A percentile compares a stretch with the other conserved stretches of the same genome.
These are phyloP conservation scores for Pygoscelis adeliae DNA, from an alignment of 2,113 vertebrate genomes.

Conservation along the genomic window DNA sequence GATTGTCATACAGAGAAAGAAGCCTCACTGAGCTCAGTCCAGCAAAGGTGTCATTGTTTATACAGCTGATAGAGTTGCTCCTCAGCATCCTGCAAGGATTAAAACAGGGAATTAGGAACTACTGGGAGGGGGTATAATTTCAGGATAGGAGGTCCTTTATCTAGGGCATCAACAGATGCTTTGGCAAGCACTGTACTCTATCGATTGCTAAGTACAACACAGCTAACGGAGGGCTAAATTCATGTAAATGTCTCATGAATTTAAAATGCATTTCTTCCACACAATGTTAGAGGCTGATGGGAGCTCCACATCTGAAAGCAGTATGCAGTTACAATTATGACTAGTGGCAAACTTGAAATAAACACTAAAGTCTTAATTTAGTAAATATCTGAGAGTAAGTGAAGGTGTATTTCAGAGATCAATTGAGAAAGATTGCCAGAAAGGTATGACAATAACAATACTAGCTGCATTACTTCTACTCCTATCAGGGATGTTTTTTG, in stretches of 20 bases:
- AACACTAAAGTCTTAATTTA: background rate
- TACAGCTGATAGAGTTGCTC: conserved; percentile 94
- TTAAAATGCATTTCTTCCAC: background rate
- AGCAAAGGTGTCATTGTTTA: conserved; percentile 92
- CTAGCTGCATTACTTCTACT: background rate
- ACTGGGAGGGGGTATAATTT: background rate
- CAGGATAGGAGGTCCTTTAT: background rate
- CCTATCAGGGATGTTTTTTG: background rate
- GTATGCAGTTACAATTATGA: background rate
- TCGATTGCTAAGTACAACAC: background rate
- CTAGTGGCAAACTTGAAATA: background rate
- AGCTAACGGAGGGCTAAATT: background rate
- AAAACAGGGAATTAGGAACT: conserved; percentile 11
- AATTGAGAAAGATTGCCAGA: background rate
- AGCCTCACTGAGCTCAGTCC: conserved; percentile 94
- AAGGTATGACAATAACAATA: background rate
- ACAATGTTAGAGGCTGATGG: background rate
- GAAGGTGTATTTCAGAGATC: background rate
- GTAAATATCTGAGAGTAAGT: background rate
- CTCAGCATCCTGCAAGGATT: conserved; percentile 87
- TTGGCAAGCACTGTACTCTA: background rate
- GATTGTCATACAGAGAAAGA: conserved; percentile 96
- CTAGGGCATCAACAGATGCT: background rate
- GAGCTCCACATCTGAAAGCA: background rate
- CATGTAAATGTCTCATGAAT: background rate